Conservation (phyloP, 2,797 vertebrate species). For the Odontamblyopus lacepedii region DNA sequence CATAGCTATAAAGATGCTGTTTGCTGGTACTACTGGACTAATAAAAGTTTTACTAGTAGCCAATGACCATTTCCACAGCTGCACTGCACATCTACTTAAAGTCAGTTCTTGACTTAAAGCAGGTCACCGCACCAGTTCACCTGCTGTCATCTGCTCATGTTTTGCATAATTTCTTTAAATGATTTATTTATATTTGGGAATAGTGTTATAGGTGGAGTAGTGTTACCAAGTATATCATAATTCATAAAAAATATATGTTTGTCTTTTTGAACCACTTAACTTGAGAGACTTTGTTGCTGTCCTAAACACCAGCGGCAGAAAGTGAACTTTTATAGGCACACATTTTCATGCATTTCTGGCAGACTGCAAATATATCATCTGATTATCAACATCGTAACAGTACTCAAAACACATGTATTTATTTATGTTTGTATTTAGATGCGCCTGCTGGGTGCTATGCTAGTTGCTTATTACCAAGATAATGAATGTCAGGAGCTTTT, state of each 20-base stretch:
- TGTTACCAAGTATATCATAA: no score
- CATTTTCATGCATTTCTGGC: no score
- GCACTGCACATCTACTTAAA: neutral
- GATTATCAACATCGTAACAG: neutral
- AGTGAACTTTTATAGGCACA: no score
- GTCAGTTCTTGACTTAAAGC: neutral
- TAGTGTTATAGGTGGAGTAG: neutral
- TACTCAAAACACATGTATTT: neutral
- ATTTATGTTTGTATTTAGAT: neutral
- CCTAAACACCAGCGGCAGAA: no score
- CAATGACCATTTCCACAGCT: neutral
- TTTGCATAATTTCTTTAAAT: neutral
- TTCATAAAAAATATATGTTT: no score
- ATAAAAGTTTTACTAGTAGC: neutral
- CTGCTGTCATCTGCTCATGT: neutral
- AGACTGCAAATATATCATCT: neutral
- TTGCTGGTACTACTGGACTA: neutral
- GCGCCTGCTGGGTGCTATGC: neutral
- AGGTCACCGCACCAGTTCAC: neutral
- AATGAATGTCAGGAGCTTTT: constrained; percentile 15
- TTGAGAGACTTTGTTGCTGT: no score
- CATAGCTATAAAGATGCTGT: neutral
- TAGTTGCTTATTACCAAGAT: neutral
- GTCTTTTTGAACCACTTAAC: no score
- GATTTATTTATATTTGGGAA: neutral